Conservation (phyloP, 2,113 vertebrate genomes). For the Notarius lentiginosus region DNA sequence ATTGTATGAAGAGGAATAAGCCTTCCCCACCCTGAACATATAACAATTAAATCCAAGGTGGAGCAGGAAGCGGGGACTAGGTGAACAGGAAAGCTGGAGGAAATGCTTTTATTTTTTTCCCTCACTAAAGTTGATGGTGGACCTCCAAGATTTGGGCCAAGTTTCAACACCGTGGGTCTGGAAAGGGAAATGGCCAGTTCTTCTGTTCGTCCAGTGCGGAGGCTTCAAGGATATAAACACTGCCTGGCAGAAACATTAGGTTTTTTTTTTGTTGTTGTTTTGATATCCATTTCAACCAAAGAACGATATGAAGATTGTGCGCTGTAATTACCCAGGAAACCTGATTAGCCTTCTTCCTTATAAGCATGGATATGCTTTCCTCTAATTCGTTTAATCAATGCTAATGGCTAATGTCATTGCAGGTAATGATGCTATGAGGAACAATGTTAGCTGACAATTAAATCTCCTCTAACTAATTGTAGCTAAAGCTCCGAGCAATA, state of each 20-base stretch:
- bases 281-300: conserved; percentile 12
- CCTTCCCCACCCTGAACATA: conserved; percentile 7
- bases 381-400: conserved; percentile 62
- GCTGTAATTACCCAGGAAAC: conserved; percentile 50
- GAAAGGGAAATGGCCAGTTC: conserved; percentile 46
- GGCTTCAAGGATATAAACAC: conserved; percentile 42
- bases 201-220: conserved; percentile 38
- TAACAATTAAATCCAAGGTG: conserved; percentile 44
- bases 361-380: conserved; percentile 64
- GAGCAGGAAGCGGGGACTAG: conserved; percentile 54
- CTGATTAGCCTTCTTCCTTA: conserved; percentile 58
- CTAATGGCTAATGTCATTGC: conserved; percentile 67
- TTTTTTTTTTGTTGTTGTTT: neutral
- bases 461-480: neutral
- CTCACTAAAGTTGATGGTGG: conserved; percentile 45
- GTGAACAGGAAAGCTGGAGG: conserved; percentile 54
- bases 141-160: conserved; percentile 57
- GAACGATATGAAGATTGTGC: neutral
- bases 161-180: conserved; percentile 52
- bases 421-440: conserved; percentile 57
- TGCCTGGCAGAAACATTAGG: conserved; percentile 39
- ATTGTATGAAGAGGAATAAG: conserved; percentile 34
- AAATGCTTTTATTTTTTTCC: conserved; percentile 50
- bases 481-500: neutral
- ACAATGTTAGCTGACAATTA: conserved; percentile 35